Percentiles rank a stretch among this genome's conserved stretches.
Evolutionary conservation across 2,113 vertebrate species (phyloP).

Genomic region (Clinocottus analis): DNA sequence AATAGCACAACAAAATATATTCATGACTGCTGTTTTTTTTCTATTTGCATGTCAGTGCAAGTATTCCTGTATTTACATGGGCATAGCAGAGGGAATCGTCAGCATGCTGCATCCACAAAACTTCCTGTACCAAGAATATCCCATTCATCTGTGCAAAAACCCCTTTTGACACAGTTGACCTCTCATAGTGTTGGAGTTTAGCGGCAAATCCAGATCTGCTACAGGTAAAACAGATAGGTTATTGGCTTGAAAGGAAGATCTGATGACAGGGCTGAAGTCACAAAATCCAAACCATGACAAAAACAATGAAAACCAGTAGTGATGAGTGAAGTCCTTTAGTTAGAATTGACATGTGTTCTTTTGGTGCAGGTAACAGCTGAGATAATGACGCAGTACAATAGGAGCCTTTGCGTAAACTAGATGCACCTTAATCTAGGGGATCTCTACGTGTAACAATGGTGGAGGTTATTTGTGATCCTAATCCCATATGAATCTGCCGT

Average conservation of each 20-base stretch:
- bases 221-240: slow-evolving; percentile 7
- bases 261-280: neutral
- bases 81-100: neutral
- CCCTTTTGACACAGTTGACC: slow-evolving; percentile 16
- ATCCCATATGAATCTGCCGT: neutral
- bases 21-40: slow-evolving; percentile 26
- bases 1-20: neutral
- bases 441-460: neutral
- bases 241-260: neutral
- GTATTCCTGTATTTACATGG: slow-evolving; percentile 30
- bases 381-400: neutral
- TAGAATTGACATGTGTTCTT: neutral
- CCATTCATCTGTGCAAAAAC: slow-evolving; percentile 36
- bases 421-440: neutral
- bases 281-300: neutral
- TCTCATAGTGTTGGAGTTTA: slow-evolving; percentile 13
- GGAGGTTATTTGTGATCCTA: neutral
- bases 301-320: neutral
- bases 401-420: neutral
- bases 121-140: slow-evolving; percentile 33
- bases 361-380: neutral
- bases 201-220: slow-evolving; percentile 10
- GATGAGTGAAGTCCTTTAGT: neutral
- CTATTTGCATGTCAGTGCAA: slow-evolving; percentile 7
- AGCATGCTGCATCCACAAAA: slow-evolving; percentile 34